phyloP scores from a whole-genome alignment of 2,888 invertebrate genomes.

The Stegophylla sp. region DNA sequence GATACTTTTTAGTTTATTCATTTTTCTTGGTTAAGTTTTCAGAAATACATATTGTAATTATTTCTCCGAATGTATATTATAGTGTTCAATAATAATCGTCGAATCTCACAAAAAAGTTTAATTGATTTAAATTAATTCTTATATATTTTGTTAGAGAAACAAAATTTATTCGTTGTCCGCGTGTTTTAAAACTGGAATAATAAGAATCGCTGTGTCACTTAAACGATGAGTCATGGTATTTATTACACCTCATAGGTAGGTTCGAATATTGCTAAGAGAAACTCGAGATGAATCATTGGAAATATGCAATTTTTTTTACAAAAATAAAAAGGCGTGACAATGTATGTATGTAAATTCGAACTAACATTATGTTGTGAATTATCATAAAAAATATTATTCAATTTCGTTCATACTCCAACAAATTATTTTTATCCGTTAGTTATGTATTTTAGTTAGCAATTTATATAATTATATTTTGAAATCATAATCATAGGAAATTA shows the following conservation, averaged over 20 bases:
- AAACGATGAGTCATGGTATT: neutral
- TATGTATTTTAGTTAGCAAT: neutral
- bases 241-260: no score
- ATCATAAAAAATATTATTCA: neutral
- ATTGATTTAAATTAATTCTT: no score
- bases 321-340: neutral
- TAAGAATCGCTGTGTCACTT: neutral
- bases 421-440: neutral
- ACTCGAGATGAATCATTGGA: slow-evolving; percentile 12
- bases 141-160: no score
- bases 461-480: neutral
- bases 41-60: no score
- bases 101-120: no score
- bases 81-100: no score
- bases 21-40: no score
- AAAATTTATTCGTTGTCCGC: no score
- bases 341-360: neutral
- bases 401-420: neutral
- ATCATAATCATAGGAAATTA: no score
- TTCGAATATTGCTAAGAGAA: slow-evolving; percentile 6
- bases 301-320: neutral
- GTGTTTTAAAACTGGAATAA: neutral
- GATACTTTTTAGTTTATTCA: no score
- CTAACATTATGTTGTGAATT: neutral
- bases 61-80: no score